Evolutionary conservation across 1,140 invertebrate genomes (phyloP).

Genomic region (Dendrolimus punctatus): DNA sequence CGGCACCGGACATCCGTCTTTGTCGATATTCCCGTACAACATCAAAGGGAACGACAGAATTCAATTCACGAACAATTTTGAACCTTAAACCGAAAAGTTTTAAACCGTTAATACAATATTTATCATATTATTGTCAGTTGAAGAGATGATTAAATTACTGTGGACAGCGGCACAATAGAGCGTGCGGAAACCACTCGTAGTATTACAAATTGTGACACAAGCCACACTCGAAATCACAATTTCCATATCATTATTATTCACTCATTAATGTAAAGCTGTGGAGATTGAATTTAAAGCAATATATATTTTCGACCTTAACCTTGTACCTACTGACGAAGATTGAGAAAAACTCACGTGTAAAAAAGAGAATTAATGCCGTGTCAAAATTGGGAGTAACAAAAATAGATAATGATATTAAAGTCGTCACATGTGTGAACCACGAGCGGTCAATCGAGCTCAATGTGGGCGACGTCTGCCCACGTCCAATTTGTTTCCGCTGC

Average conservation of each 20-base stretch:
- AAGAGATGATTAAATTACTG: slow-evolving; percentile 54
- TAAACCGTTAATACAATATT: slow-evolving; percentile 33
- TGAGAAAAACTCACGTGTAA: slow-evolving; percentile 31
- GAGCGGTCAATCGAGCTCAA: slow-evolving; percentile 35
- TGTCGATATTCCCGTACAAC: slow-evolving; percentile 68
- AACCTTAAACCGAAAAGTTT: slow-evolving; percentile 34
- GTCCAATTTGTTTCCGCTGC: slow-evolving; percentile 42
- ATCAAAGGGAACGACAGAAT: slow-evolving; percentile 56
- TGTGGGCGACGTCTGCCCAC: slow-evolving; percentile 48
- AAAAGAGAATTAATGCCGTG: slow-evolving; percentile 24
- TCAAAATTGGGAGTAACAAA: slow-evolving; percentile 23
- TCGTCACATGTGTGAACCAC: slow-evolving; percentile 39
- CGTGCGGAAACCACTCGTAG: slow-evolving; percentile 46
- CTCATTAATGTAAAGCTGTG: not conserved
- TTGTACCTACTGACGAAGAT: not conserved
- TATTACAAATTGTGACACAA: slow-evolving; percentile 32
- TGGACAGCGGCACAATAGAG: slow-evolving; percentile 40
- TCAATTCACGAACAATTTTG: slow-evolving; percentile 32
- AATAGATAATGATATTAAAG: slow-evolving; percentile 45
- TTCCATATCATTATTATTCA: not conserved
- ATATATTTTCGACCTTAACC: too few relatives aligned
- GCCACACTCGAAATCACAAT: not conserved
- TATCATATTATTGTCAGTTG: slow-evolving; percentile 51
- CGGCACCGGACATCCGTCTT: slow-evolving; percentile 70
- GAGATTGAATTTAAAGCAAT: not conserved